Evolutionary conservation across 1,140 invertebrate species (phyloP).

Genomic region (Dryas iulia): DNA sequence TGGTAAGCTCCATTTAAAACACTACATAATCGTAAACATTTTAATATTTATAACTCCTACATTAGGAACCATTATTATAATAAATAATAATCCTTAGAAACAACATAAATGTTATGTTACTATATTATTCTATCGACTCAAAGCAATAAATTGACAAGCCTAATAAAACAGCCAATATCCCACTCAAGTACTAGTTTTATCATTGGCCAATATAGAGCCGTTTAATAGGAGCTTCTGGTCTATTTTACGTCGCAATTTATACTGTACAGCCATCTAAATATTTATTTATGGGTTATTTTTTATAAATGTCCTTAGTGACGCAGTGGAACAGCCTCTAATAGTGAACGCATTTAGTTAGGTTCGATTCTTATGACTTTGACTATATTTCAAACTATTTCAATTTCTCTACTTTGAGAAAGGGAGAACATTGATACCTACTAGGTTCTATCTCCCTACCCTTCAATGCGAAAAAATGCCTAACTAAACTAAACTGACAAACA

Average conservation of each 20-base stretch:
- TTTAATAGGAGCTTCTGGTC: constrained; percentile 9
- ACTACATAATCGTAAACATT: too few species aligned
- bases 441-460: too few species aligned
- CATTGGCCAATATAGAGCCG: constrained; percentile 14
- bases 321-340: too few species aligned
- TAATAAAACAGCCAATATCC: constrained; percentile 11
- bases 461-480: too few species aligned
- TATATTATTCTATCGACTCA: not conserved
- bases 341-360: not conserved
- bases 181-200: constrained; percentile 15
- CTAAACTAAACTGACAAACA: too few species aligned
- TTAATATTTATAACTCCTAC: too few species aligned
- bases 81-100: not conserved
- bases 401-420: too few species aligned
- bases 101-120: not conserved
- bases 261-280: constrained; percentile 6
- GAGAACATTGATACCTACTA: too few species aligned
- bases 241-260: constrained; percentile 21
- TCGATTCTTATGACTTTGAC: too few species aligned
- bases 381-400: too few species aligned
- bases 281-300: constrained; percentile 10
- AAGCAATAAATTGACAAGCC: constrained; percentile 1
- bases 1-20: not conserved
- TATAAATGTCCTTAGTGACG: not conserved
- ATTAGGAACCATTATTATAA: not conserved